Percentiles rank a stretch among this genome's conserved stretches.
These are phyloP conservation scores for Falco berigora DNA, from an alignment of 2,797 vertebrate species.

Conservation along the genomic window DNA sequence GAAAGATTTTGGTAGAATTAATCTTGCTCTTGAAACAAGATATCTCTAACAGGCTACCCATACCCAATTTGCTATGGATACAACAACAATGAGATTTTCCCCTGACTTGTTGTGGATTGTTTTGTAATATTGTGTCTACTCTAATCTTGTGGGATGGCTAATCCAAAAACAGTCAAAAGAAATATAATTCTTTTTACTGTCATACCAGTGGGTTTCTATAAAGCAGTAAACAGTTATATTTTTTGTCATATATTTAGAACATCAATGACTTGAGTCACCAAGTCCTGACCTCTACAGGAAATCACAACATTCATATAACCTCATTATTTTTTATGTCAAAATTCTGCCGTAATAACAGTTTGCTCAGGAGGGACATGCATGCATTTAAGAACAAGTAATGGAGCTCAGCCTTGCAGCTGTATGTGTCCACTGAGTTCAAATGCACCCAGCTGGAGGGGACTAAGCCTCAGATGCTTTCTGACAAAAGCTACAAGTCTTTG, in stretches of 20 bases:
- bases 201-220: not conserved
- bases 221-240: not conserved
- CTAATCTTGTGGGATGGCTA: not conserved
- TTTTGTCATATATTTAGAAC: not conserved
- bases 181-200: not conserved
- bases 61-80: not conserved
- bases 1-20: not conserved
- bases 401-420: not conserved
- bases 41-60: not conserved
- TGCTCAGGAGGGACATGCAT: not conserved
- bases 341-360: not conserved
- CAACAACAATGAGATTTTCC: not conserved
- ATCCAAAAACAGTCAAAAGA: not conserved
- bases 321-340: not conserved
- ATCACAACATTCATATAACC: not conserved
- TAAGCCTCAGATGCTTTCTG: not conserved
- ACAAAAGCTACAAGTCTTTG: not conserved
- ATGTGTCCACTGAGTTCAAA: not conserved
- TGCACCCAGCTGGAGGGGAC: not conserved
- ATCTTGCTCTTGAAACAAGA: not conserved
- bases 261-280: not conserved
- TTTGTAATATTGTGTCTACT: not conserved
- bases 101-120: not conserved
- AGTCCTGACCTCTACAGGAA: not conserved
- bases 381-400: not conserved